Evolutionary conservation across 2,888 invertebrate species (phyloP).

Genomic region (Oxytorus armatus): DNA sequence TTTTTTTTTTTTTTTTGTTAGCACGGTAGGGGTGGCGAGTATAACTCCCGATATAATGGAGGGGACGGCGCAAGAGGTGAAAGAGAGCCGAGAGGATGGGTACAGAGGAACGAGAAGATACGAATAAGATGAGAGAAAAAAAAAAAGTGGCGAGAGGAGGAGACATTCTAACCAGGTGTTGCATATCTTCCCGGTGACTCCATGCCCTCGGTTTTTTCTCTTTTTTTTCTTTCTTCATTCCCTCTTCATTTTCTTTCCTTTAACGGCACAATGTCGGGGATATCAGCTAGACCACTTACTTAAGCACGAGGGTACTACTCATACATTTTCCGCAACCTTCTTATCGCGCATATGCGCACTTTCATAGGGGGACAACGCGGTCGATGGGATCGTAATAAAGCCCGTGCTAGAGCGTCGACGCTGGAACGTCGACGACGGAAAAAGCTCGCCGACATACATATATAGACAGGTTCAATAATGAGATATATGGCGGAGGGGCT

Average conservation of each 20-base stretch:
- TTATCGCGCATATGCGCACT: not conserved
- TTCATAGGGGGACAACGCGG: not conserved
- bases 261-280: slow-evolving; percentile 21
- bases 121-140: slow-evolving; percentile 37
- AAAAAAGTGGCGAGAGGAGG: too few relatives aligned
- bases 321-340: slow-evolving; percentile 25
- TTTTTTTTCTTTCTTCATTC: not conserved
- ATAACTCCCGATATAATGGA: slow-evolving; percentile 51
- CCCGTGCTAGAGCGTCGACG: not conserved
- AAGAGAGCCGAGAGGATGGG: slow-evolving; percentile 24
- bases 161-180: slow-evolving; percentile 54
- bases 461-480: too few relatives aligned
- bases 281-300: slow-evolving; percentile 51
- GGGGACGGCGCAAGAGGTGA: not conserved
- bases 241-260: slow-evolving; percentile 2
- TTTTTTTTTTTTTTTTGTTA: not conserved
- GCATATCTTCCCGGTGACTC: slow-evolving; percentile 43
- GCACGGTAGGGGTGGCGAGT: slow-evolving; percentile 29
- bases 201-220: slow-evolving; percentile 13
- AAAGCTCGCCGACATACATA: not conserved
- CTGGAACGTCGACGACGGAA: too few relatives aligned
- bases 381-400: slow-evolving; percentile 38
- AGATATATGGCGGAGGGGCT: not conserved
- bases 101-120: slow-evolving; percentile 31
- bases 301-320: slow-evolving; percentile 26